Base-by-base conservation (phyloP, 2,888 invertebrate genomes). In the Monopis laevigella region DNA sequence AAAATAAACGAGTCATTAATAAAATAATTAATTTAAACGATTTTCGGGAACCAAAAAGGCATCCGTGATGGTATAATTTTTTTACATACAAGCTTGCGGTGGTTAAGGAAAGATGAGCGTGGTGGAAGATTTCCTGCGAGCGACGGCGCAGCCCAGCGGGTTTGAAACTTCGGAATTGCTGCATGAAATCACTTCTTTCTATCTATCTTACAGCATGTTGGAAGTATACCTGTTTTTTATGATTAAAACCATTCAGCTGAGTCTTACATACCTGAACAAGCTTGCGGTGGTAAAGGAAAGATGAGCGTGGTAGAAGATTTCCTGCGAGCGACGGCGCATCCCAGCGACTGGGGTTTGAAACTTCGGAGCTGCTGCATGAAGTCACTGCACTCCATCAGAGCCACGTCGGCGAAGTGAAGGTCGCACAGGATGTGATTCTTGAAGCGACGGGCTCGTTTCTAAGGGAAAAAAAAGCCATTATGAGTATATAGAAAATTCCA, bases 101-200 rank as follows among this genome's bases (percentile, higher is more conserved):
- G 96, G 96, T 58, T 94, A 82, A 38, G 95, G 95, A 73, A 96
- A 96, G 64, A 95, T 95, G 57, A 96, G 87, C 28, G 96, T 96
- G 49, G 95, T 95, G 54, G 94, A 95, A 55, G 93, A 93, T 78
- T 96, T 96, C 68, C 96, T 86, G 62, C 96, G 82, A 47, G 95
- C 95, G 58, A 96, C 96, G 55, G 95, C 95, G 83, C 94, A 96
- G 72, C 96, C 96, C 69, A 96, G 84, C 58, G 93, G 95, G 93
- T 83, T 96, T 96, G 85, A 96, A 96, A 83, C 93, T 91, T 65
- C 95, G 89, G 67, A 96, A 86, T 83, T 96, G 95, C 83, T 95
- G 94, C 93, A 96, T 94, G 84, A 95, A 96, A 86, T 96, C 95
- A 59, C 93, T 92, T 84, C 93, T 93, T 90, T 95, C 95, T 92